phyloP scores from a whole-genome alignment of 2,113 vertebrate species.

The Hippocampus guttulatus region DNA sequence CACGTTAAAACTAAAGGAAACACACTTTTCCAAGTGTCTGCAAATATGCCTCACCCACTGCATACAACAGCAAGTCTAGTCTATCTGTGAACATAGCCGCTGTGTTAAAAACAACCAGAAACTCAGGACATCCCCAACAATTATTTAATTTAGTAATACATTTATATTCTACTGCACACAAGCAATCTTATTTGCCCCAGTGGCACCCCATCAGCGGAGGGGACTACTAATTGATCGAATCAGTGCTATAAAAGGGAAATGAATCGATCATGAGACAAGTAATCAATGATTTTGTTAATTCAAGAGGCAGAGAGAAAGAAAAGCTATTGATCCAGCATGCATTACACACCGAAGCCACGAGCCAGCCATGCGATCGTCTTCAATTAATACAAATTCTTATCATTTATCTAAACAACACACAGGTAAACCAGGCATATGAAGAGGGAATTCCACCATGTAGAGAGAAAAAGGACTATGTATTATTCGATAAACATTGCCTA shows the following conservation, averaged over 20 bases:
- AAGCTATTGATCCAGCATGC: constrained; percentile 65
- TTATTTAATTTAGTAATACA: constrained; percentile 9
- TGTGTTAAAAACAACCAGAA: neutral
- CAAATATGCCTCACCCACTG: neutral
- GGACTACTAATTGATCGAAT: constrained; percentile 62
- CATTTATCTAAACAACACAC: constrained; percentile 6
- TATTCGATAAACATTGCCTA: neutral
- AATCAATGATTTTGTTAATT: constrained; percentile 73
- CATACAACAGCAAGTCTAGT: neutral
- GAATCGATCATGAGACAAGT: constrained; percentile 65
- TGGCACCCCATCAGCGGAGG: constrained; percentile 35
- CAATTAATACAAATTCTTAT: constrained; percentile 27
- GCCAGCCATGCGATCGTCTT: constrained; percentile 14
- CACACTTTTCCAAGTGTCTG: neutral
- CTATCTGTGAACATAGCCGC: neutral
- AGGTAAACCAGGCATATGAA: constrained; percentile 1
- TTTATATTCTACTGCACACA: constrained; percentile 19
- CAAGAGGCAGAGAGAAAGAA: constrained; percentile 45
- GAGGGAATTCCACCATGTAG: neutral
- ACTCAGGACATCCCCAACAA: neutral
- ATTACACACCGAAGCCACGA: constrained; percentile 41
- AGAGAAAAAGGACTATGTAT: neutral
- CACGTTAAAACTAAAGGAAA: constrained; percentile 18
- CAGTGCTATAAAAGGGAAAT: constrained; percentile 55
- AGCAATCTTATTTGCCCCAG: constrained; percentile 47